These are phyloP conservation scores for Unio pictorum DNA, from an alignment of 2,888 invertebrate species.

Conservation along the genomic window DNA sequence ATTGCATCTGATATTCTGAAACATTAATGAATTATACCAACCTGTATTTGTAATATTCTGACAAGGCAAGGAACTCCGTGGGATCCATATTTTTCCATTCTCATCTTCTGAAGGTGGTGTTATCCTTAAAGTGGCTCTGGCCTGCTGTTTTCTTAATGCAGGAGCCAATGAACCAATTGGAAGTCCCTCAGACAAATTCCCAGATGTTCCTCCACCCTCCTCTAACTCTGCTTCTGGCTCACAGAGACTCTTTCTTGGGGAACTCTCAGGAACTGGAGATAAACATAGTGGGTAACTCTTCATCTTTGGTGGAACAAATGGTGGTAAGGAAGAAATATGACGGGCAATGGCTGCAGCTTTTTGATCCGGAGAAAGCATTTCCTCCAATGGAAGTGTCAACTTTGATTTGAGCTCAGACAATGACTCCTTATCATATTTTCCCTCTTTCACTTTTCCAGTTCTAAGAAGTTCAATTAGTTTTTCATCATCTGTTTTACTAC, in stretches of 20 bases:
- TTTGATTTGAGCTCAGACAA: slow-evolving; percentile 43
- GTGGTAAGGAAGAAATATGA: slow-evolving; percentile 52
- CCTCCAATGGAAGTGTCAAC: slow-evolving; percentile 36
- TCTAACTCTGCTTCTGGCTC: neutral
- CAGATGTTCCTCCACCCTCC: neutral
- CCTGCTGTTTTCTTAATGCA: slow-evolving; percentile 39
- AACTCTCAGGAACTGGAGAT: slow-evolving; percentile 52
- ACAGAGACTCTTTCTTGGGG: slow-evolving; percentile 22
- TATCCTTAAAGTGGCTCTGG: slow-evolving; percentile 44
- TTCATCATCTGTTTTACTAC: slow-evolving; percentile 64
- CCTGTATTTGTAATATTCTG: no score
- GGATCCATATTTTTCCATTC: slow-evolving; percentile 49
- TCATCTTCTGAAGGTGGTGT: slow-evolving; percentile 47
- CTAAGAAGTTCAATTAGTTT: slow-evolving; percentile 57
- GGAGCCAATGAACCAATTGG: slow-evolving; percentile 26
- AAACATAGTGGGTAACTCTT: slow-evolving; percentile 49
- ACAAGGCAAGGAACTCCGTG: slow-evolving; percentile 22
- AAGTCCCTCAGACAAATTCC: slow-evolving; percentile 12
- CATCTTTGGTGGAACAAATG: slow-evolving; percentile 61
- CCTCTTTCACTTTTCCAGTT: slow-evolving; percentile 33
- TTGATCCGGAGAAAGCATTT: slow-evolving; percentile 40
- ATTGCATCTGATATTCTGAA: no score
- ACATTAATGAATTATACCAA: no score
- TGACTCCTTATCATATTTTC: slow-evolving; percentile 24
- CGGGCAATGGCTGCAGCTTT: slow-evolving; percentile 53